Base-by-base conservation (phyloP, 2,888 invertebrate species). In the Limulus polyphemus region DNA sequence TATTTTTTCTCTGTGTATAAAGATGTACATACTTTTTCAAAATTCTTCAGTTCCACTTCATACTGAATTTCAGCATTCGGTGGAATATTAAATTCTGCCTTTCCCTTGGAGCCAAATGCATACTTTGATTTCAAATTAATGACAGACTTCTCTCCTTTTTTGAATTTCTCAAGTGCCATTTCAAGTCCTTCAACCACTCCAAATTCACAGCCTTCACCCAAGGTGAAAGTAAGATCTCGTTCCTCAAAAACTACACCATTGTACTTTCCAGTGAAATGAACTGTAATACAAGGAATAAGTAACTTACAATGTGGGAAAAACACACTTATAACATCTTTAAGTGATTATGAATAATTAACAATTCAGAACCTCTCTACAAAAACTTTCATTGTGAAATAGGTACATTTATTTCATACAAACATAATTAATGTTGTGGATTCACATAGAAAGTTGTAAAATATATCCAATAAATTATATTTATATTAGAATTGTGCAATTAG, bases 101-200 rank as follows among this genome's bases (percentile, higher is more conserved):
- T 85, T 0, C 91, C 92, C 59, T 76, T 74, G 0, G 78, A 73
- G 60, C 89, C 89, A 79, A 87, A 94, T 0, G 87, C 93, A 77
- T 88, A 87, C 74, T 86, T 83, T 0, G 91, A 81, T 70, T 84
- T 82, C 59, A 95, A 81, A 65, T 82, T 81, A 5, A 92, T 74
- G 66, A 81, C 79, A 0, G 91, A 87, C 63, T 82, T 85, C 77
- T 97, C 95, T 1, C 83, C 85, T 70, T 83, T 83, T 70, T 82
- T 83, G 78, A 98, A 91, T 74, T 85, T 87, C 69, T 85, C 83
- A 4, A 95, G 73, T 0, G 89, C 90, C 65, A 81, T 80, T 75
- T 94, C 93, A 12, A 95, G 76, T 11, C 95, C 97, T 59, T 84
- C 83, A 49, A 90, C 82, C 47, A 98, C 77, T 64, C 84, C 84